Base-by-base conservation (phyloP, 2,797 vertebrate genomes). In the Acrocephalus scirpaceus region DNA sequence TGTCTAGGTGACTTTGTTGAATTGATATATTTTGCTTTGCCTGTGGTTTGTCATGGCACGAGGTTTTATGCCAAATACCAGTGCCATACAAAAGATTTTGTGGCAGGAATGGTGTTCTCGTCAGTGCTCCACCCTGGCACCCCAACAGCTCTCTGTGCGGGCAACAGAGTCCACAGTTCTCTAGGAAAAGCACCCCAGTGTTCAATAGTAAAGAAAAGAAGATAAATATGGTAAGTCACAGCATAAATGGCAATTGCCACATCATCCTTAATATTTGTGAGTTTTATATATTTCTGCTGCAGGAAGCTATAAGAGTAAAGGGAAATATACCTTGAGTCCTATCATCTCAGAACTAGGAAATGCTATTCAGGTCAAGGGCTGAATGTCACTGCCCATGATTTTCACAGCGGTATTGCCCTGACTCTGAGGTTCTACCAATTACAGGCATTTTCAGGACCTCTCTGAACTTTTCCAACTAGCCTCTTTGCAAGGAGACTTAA, bases 331-430 rank as follows among this genome's bases (percentile, higher is more conserved):
- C 54, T 50, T 17, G n/a, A 88, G 17, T 57, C 38, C 38, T 72
- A 5, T 65, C 45, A 36, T 78, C 58, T 85, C 53, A 78, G 73
- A 77, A 34, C 69, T 26, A 15, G 85, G 58, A 93, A 94, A 71
- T 0, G 2, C 30, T 83, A 25, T 54, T 91, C 57, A 86, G 85
- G 91, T 94, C 94, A 95, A 82, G 72, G 72, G 54, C 88, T 93
- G 82, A 77, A 94, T 84, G 62, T 88, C 94, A 92, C 88, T 92
- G 88, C 58, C 90, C 88, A 34, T 62, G 85, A 95, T 93, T 96
- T 93, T 95, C 88, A 92, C 88, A 88, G 73, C 3, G 0, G 69
- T 75, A 42, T 83, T 86, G 71, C 90, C 69, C 44, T 94, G 70
- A 69, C 82, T 89, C 88, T 80, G 72, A 9, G 9, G 72, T 83